Evolutionary conservation across 2,888 invertebrate species (phyloP).

Genomic region (Tinea semifulvella): DNA sequence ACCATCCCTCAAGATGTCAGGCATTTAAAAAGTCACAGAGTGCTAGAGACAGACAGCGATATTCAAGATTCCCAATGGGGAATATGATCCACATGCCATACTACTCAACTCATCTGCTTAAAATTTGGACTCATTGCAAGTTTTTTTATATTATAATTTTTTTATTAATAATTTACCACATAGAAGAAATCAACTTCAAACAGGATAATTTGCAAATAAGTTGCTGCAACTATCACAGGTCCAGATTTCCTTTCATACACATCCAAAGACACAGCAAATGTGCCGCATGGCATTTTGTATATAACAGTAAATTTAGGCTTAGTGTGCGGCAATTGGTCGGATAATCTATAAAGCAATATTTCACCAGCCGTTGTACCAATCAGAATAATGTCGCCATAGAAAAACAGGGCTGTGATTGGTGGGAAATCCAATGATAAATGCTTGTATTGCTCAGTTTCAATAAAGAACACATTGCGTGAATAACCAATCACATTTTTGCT

Average conservation of each 20-base stretch:
- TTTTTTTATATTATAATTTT: not conserved
- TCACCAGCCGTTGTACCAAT: slow-evolving; percentile 40
- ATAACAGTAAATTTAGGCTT: slow-evolving; percentile 40
- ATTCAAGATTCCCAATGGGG: too few species aligned
- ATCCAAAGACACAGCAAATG: slow-evolving; percentile 44
- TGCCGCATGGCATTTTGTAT: slow-evolving; percentile 36
- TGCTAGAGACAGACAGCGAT: too few species aligned
- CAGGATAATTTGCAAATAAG: slow-evolving; percentile 39
- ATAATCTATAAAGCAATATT: slow-evolving; percentile 41
- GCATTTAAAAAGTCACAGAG: too few species aligned
- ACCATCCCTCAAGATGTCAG: too few species aligned
- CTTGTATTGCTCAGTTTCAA: slow-evolving; percentile 39
- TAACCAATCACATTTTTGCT: slow-evolving; percentile 46
- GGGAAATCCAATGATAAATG: slow-evolving; percentile 41
- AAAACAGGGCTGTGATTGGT: slow-evolving; percentile 44
- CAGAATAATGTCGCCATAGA: slow-evolving; percentile 44
- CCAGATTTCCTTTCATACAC: slow-evolving; percentile 44
- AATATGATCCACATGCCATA: too few species aligned
- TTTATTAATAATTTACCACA: slow-evolving; percentile 32
- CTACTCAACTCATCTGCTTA: too few species aligned
- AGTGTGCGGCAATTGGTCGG: slow-evolving; percentile 32
- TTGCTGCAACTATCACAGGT: slow-evolving; percentile 39
- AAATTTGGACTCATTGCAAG: too few species aligned
- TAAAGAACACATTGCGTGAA: slow-evolving; percentile 44
- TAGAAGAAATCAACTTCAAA: slow-evolving; percentile 44